These are phyloP conservation scores for Leptosomus discolor DNA, from an alignment of 2,113 vertebrate genomes.

Conservation along the genomic window DNA sequence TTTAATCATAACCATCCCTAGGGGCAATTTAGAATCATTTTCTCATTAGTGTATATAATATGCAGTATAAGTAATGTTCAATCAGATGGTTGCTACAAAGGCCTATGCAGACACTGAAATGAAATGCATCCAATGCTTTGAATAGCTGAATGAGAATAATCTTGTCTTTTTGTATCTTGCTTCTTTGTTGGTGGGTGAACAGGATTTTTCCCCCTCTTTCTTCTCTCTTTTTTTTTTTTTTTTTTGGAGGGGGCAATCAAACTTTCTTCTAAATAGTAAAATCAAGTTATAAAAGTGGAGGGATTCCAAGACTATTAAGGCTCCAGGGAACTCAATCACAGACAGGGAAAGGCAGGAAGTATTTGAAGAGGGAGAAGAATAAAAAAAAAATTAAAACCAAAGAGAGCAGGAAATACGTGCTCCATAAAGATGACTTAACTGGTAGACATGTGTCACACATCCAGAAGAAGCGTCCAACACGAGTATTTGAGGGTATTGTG, in stretches of 20 bases:
- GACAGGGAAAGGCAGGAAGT: constrained; percentile 18
- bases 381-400: not conserved
- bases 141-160: constrained; percentile 25
- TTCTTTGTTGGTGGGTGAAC: not conserved
- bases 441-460: not conserved
- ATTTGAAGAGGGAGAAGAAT: constrained; percentile 1
- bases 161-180: not conserved
- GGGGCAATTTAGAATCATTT: constrained; percentile 79
- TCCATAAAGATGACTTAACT: constrained; percentile 17
- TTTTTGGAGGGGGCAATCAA: not conserved
- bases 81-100: constrained; percentile 61
- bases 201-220: not conserved
- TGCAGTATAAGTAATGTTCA: constrained; percentile 67
- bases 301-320: not conserved
- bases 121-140: not conserved
- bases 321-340: not conserved
- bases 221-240: not conserved
- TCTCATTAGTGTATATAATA: constrained; percentile 75
- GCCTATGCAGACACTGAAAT: constrained; percentile 21
- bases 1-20: constrained; percentile 79
- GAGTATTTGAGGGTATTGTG: not conserved
- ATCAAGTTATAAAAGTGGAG: constrained; percentile 15
- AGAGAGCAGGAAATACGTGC: not conserved
- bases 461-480: not conserved
- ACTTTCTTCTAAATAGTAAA: constrained; percentile 25